phyloP scores from a whole-genome alignment of 2,113 vertebrate species.

The Bos javanicus region DNA sequence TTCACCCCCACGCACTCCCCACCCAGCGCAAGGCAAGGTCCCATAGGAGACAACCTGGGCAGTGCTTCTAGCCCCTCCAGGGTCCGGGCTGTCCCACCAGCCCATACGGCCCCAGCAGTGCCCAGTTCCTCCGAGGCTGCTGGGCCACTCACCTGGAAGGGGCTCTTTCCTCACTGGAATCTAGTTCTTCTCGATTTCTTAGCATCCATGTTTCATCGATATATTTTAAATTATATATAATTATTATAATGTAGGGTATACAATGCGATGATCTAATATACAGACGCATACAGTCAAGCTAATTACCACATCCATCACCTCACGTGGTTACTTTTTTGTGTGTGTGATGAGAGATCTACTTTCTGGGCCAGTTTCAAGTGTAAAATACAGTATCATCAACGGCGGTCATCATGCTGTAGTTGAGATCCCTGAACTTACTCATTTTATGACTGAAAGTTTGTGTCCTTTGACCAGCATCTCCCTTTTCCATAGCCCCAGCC shows the following conservation, averaged over 20 bases:
- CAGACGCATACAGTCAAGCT: not conserved
- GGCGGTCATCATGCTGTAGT: fast-evolving
- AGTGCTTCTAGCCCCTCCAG: not conserved
- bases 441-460: not conserved
- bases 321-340: not conserved
- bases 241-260: not conserved
- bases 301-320: not conserved
- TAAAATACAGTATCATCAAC: not conserved
- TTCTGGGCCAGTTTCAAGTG: not conserved
- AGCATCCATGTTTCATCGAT: not conserved
- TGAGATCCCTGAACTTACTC: not conserved
- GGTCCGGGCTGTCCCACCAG: fast-evolving
- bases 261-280: not conserved
- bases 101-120: not conserved
- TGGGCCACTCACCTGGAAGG: no score
- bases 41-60: not conserved
- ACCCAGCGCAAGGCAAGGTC: not conserved
- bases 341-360: not conserved
- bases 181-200: not conserved
- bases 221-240: not conserved
- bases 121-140: not conserved
- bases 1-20: not conserved
- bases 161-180: not conserved
- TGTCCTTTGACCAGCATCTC: no score
- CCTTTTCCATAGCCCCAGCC: not conserved